Percentiles rank a stretch among this genome's conserved stretches.
Evolutionary conservation across 2,888 invertebrate species (phyloP).

Genomic region (Athripsodes cinereus): DNA sequence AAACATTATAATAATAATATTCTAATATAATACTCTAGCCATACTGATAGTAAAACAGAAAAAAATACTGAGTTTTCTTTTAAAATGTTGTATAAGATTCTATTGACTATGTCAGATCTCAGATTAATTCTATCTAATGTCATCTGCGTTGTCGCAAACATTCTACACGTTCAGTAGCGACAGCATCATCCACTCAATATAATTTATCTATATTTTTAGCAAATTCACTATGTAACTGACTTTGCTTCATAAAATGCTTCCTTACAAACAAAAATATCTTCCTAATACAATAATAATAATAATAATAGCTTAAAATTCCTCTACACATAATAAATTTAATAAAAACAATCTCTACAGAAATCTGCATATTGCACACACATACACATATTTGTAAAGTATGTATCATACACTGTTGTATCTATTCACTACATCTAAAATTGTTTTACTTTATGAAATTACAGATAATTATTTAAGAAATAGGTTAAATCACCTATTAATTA

Average conservation of each 20-base stretch:
- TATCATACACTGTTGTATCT: conserved; percentile 9
- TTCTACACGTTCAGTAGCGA: too few relatives aligned
- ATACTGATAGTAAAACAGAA: conserved; percentile 22
- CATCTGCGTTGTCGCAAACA: neutral
- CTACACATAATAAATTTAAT: conserved; percentile 18
- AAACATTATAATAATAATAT: too few relatives aligned
- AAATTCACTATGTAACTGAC: too few relatives aligned
- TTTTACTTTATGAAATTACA: conserved; percentile 16
- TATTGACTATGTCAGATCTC: conserved; percentile 23
- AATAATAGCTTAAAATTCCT: conserved; percentile 14
- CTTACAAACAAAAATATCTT: too few relatives aligned
- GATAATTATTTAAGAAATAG: conserved; percentile 18
- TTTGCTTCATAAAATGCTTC: too few relatives aligned
- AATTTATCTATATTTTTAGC: too few relatives aligned
- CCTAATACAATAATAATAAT: neutral
- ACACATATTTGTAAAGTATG: conserved; percentile 36
- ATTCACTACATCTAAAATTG: neutral
- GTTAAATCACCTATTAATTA: neutral
- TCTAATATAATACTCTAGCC: neutral
- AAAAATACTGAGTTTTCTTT: conserved; percentile 25
- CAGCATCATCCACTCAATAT: neutral
- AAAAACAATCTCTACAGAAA: conserved; percentile 26
- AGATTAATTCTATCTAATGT: conserved; percentile 9
- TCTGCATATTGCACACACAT: conserved; percentile 49
- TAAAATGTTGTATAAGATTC: conserved; percentile 12